Percentiles rank a stretch among this genome's conserved stretches.
phyloP scores from a whole-genome alignment of 2,113 vertebrate species.

The Pristiophorus japonicus region DNA sequence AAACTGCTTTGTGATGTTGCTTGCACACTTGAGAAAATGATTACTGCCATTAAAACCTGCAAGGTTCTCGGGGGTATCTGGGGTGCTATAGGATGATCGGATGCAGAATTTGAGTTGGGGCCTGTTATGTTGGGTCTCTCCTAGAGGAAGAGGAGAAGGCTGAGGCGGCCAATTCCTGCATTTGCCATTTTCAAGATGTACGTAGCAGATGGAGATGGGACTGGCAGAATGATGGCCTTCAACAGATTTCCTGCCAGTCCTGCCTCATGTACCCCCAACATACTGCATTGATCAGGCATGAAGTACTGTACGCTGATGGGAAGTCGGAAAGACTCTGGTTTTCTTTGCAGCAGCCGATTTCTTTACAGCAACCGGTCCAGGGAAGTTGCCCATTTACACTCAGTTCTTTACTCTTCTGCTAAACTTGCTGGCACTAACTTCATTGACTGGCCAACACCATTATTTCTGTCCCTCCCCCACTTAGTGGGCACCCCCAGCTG shows the following conservation, averaged over 20 bases:
- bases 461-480: background rate
- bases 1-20: background rate
- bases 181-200: background rate
- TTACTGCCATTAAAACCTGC: background rate
- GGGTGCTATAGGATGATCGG: background rate
- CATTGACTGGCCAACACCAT: background rate
- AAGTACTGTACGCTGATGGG: background rate
- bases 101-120: background rate
- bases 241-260: background rate
- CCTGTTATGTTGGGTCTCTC: background rate
- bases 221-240: background rate
- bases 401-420: background rate
- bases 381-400: background rate
- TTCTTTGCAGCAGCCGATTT: background rate
- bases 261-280: background rate
- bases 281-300: background rate
- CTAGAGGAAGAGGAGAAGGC: background rate
- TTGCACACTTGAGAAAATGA: background rate
- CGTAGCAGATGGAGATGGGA: background rate
- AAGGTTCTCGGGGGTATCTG: background rate
- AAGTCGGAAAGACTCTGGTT: background rate
- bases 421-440: background rate
- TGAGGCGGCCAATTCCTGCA: background rate
- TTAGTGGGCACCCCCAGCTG: background rate
- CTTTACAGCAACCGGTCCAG: background rate